These are phyloP conservation scores for Resseliella maxima DNA, from an alignment of 2,888 invertebrate genomes.

Conservation along the genomic window DNA sequence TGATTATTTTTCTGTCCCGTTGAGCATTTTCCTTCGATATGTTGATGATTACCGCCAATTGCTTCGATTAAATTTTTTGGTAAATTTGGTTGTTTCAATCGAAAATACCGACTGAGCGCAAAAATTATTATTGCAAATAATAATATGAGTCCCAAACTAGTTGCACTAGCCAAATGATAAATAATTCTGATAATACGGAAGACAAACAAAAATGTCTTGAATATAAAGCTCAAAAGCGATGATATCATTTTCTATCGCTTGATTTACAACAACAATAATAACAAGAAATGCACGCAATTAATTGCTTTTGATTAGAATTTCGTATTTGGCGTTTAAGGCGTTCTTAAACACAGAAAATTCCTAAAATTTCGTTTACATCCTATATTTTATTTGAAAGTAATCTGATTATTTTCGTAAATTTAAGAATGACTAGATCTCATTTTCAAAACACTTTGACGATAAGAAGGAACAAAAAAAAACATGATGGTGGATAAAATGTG, in stretches of 20 bases:
- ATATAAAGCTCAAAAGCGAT: background rate
- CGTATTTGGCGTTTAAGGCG: background rate
- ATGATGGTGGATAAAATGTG: conserved; percentile 46
- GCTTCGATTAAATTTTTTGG: background rate
- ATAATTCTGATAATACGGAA: background rate
- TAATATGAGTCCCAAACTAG: background rate
- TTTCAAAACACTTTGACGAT: conserved; percentile 41
- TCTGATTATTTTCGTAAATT: background rate
- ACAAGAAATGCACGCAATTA: background rate
- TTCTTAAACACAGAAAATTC: background rate
- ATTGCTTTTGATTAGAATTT: background rate
- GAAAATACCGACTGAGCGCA: background rate
- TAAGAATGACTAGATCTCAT: background rate
- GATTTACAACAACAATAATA: background rate
- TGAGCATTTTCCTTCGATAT: conserved; percentile 11
- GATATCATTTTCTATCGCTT: conserved; percentile 34
- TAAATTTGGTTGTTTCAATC: conserved; percentile 46
- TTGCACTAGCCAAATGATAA: background rate
- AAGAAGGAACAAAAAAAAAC: background rate
- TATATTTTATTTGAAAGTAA: background rate
- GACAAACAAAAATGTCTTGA: conserved; percentile 4
- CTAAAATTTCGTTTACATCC: conserved; percentile 7
- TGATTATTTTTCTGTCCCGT: background rate
- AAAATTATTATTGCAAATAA: background rate
- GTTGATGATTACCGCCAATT: conserved; percentile 13